Evolutionary conservation across 2,888 invertebrate species (phyloP).

Genomic region (Mermis nigrescens): DNA sequence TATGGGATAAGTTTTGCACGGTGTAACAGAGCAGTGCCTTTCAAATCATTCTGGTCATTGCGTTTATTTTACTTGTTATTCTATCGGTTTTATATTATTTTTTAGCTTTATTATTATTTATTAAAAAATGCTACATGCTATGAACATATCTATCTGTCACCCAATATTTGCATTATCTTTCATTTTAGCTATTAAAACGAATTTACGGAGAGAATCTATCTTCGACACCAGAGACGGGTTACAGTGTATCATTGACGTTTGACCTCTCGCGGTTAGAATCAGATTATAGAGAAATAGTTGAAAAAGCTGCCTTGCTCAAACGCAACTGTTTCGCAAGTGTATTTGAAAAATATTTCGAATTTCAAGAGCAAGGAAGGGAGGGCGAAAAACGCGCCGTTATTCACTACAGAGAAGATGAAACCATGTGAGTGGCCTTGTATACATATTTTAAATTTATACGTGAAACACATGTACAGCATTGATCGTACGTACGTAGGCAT

Average conservation of each 20-base stretch:
- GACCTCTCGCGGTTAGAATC: constrained; percentile 77
- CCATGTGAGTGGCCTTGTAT: constrained; percentile 60
- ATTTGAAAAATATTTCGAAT: constrained; percentile 96
- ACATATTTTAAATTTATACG: too few relatives aligned
- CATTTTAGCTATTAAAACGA: constrained; percentile 52
- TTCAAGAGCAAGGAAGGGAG: constrained; percentile 76
- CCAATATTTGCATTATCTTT: too few relatives aligned
- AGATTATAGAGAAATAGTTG: constrained; percentile 54
- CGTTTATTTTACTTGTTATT: too few relatives aligned
- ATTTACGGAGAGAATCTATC: constrained; percentile 63
- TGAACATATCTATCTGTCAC: too few relatives aligned
- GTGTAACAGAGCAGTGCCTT: too few relatives aligned
- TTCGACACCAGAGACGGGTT: constrained; percentile 68
- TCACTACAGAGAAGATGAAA: constrained; percentile 94
- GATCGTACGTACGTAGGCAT: too few relatives aligned
- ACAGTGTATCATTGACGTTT: constrained; percentile 76
- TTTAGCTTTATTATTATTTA: too few relatives aligned
- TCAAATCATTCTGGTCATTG: too few relatives aligned
- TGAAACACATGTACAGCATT: too few relatives aligned
- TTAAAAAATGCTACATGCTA: too few relatives aligned
- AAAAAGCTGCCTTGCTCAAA: constrained; percentile 78
- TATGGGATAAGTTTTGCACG: too few relatives aligned
- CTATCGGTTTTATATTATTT: too few relatives aligned
- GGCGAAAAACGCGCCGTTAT: constrained; percentile 85
- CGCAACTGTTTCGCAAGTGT: constrained; percentile 97